Percentiles rank a stretch among this genome's conserved stretches.
Evolutionary conservation across 2,888 invertebrate genomes (phyloP).

Genomic region (Agrochola circellaris): DNA sequence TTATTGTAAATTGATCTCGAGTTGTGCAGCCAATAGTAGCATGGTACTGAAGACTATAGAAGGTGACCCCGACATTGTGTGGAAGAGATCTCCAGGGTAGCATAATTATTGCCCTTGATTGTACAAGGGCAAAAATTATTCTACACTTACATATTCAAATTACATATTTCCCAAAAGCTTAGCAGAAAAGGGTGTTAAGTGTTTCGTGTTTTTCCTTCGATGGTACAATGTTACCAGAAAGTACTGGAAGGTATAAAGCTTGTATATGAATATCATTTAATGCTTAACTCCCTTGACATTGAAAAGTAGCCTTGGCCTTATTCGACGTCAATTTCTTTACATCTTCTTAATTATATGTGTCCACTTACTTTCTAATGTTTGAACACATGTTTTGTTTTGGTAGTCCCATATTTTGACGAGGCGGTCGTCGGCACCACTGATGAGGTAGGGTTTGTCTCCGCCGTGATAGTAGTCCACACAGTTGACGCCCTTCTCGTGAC

Average conservation of each 20-base stretch:
- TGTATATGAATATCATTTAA: background rate
- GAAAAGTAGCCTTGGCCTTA: background rate
- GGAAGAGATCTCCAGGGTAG: background rate
- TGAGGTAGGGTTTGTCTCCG: conserved; percentile 99
- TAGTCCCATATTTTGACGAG: conserved; percentile 99
- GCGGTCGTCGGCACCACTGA: conserved; percentile 99
- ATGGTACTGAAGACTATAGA: background rate
- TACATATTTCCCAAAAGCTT: background rate
- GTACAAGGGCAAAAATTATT: background rate
- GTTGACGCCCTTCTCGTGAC: conserved; percentile 99
- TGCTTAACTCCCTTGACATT: background rate
- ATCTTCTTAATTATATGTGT: background rate
- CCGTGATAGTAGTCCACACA: conserved; percentile 99
- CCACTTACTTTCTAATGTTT: conserved; percentile 95
- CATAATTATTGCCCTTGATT: no score
- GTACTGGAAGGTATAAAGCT: background rate
- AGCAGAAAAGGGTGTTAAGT: no score
- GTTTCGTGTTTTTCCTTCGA: background rate
- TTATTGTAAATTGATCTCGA: background rate
- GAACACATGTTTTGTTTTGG: conserved; percentile 99
- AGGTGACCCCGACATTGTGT: background rate
- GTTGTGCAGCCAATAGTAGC: conserved; percentile 1
- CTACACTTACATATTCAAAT: background rate
- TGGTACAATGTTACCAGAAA: background rate
- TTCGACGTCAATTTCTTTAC: background rate